These are phyloP conservation scores for Leucoraja erinaceus DNA, from an alignment of 2,113 vertebrate species.

Conservation along the genomic window DNA sequence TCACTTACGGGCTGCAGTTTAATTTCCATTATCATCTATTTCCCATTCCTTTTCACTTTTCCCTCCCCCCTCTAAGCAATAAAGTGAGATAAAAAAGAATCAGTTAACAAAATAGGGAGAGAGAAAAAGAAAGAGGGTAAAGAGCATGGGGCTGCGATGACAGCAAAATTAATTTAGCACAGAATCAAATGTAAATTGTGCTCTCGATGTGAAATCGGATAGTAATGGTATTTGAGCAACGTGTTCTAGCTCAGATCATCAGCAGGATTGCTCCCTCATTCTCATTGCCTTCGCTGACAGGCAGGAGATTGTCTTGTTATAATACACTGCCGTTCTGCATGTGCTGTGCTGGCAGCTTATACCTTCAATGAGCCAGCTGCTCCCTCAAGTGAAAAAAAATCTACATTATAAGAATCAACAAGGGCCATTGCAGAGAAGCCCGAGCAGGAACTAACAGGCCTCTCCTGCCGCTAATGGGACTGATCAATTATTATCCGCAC, in stretches of 20 bases:
- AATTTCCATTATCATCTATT: conserved; percentile 36
- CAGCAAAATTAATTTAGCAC: conserved; percentile 27
- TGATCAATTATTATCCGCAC: conserved; percentile 75
- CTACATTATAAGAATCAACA: conserved; percentile 46
- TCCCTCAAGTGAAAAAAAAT: conserved; percentile 42
- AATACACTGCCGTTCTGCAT: conserved; percentile 36
- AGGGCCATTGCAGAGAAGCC: conserved; percentile 54
- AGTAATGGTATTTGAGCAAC: conserved; percentile 11
- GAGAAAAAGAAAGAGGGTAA: neutral
- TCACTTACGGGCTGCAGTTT: conserved; percentile 25
- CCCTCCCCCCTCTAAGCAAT: neutral
- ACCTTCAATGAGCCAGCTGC: conserved; percentile 31
- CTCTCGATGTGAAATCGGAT: neutral
- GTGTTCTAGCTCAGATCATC: neutral
- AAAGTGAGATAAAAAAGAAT: neutral
- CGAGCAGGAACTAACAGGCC: conserved; percentile 51
- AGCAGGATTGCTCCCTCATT: neutral
- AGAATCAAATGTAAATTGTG: conserved; percentile 22
- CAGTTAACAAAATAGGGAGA: neutral
- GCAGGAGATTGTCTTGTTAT: conserved; percentile 32
- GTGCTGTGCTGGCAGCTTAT: conserved; percentile 32
- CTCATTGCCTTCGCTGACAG: conserved; percentile 25
- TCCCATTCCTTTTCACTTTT: conserved; percentile 6
- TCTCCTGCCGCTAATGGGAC: conserved; percentile 66
- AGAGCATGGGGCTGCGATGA: neutral